Evolutionary conservation across 2,113 vertebrate genomes (phyloP), one percentile per base, ranked within the genome.

Genomic region (Glaucidium brasilianum): DNA sequence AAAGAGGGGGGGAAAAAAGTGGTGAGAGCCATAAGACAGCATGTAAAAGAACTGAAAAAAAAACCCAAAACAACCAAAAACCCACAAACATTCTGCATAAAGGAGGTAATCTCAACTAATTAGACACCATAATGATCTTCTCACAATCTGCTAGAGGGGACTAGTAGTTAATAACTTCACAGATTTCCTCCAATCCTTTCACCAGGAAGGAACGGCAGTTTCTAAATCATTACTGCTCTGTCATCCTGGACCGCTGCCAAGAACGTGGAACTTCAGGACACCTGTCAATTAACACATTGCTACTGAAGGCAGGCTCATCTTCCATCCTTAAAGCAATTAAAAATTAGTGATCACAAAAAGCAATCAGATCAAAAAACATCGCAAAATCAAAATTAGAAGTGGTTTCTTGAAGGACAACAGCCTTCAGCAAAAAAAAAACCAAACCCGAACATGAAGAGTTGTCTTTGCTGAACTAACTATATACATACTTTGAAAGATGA

Each of bases 161-260:
- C 85, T 7, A 92, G 87, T 79, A 94, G 95, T 81, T 97, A 97
- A 94, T 97, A 98, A 98, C 95, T 97, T 96, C 93, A 97, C 93
- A 97, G 89, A 96, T 96, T 96, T 93, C 93, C 92, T 95, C 93
- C 94, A 97, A 83, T 91, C 86, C 92, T 92, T 97, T 97, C 96
- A 97, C 90, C 85, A 96, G 95, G 90, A 96, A 94, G 90, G 96
- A 97, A 97, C 12, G 78, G 76, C 95, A 97, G 90, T 96, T 98
- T 98, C 53, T 19, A 97, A 97, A 93, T 95, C 96, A 97, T 97
- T 97, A 97, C 92, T 98, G 95, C 96, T 97, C 97, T 96, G 96
- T 97, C 97, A 97, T 97, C 93, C 97, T 98, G 98, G 97, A 94
- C 88, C 50, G 92, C 7, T 91, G 97, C 97, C 98, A 98, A 96